These are phyloP conservation scores for Allolobophora icterica DNA, from an alignment of 2,888 invertebrate species.

Conservation along the genomic window DNA sequence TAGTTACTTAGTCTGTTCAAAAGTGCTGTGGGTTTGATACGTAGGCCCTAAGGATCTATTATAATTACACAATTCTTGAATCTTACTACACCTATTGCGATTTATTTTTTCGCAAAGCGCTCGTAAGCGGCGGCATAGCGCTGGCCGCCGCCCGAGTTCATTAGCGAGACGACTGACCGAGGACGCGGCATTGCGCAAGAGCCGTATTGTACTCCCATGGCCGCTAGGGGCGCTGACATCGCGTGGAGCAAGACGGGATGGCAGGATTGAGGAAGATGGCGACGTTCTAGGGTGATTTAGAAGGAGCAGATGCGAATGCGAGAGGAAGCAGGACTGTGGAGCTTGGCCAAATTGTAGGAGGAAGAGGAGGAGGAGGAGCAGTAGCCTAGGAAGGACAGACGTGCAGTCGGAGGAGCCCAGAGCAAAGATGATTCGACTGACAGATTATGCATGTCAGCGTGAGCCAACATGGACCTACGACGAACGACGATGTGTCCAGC, in stretches of 20 bases:
- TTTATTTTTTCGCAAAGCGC: not conserved
- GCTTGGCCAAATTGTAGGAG: constrained; percentile 3
- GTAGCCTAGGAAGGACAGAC: not conserved
- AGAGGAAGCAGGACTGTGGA: not conserved
- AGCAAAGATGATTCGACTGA: not conserved
- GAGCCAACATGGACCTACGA: not conserved
- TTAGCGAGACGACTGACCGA: constrained; percentile 5
- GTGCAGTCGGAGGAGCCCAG: not conserved
- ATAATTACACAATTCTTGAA: not conserved
- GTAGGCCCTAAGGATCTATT: not conserved
- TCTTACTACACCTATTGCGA: not conserved
- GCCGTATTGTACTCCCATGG: not conserved
- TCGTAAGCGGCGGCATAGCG: not conserved
- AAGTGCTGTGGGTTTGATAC: not conserved
- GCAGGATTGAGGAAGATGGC: not conserved
- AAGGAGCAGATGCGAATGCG: not conserved
- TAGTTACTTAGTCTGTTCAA: not conserved
- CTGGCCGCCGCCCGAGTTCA: not conserved
- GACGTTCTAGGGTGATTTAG: constrained; percentile 5
- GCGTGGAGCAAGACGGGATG: not conserved
- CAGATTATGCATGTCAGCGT: not conserved
- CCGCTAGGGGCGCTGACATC: not conserved
- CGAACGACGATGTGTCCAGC: not conserved
- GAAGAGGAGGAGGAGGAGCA: not conserved
- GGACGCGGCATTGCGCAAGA: not conserved